Evolutionary conservation across 2,113 vertebrate genomes (phyloP), one percentile per base, ranked within the genome.

Genomic region (Pygoscelis antarcticus): DNA sequence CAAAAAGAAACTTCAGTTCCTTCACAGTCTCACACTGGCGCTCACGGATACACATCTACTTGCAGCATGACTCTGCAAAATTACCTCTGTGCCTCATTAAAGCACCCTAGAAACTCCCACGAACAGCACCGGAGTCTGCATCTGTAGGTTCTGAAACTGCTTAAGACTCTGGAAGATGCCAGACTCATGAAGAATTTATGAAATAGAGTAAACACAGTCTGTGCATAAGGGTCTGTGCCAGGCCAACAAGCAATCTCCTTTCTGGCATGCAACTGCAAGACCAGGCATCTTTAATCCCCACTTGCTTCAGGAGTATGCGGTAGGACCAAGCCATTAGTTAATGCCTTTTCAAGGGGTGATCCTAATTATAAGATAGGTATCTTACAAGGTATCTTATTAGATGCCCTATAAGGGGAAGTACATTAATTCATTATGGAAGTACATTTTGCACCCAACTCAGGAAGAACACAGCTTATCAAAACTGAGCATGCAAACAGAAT

Each of bases 41-140:
- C 66, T 90, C 79, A 83, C 5, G 7, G 62, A 36, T 83, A 74
- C 44, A 40, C 11, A 52, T 62, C 68, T 57, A 46, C 82, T 76
- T 88, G 71, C 82, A 93, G 75, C 40, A 72, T 93, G 92, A 91
- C 62, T 96, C 66, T 74, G 92, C 82, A 90, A 77, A 96, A 92
- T 74, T 92, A 88, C 76, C 47, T 74, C 54, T 58, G 68, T 61
- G 51, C 46, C 88, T 96, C 76, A 55, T 90, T 92, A 83, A 54
- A 89, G 68, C 10, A 29, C 20, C 27, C 68, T 22, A 62, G 92
- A 83, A 79, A 88, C 49, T 74, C 21, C 54, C 65, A 77, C 8
- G 7, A 85, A 66, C 21, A 83, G 13, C 55, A 29, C 34, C 2
- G 1, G 16, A 32, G 14, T 57, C 58, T 72, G 49, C 0, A 0